Base-by-base conservation (phyloP, 2,797 vertebrate genomes). In the Catamblyrhynchus diadema region DNA sequence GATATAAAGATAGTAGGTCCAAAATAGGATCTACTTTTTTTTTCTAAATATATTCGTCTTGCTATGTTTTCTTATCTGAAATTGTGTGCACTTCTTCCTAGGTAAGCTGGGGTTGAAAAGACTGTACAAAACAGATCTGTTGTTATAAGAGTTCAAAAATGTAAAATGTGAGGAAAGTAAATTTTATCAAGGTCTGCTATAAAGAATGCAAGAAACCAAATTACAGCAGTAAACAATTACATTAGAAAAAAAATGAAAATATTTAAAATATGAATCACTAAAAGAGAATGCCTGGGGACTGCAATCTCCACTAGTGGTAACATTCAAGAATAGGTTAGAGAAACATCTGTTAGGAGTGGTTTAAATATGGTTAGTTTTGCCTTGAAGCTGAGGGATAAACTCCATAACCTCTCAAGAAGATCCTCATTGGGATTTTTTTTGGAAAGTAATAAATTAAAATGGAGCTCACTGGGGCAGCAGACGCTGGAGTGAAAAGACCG, bases 1-100 rank as follows among this genome's bases (percentile, higher is more conserved):
- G 88, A 94, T 94, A 95, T 95, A 95, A 96, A 95, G 66, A 71
- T 90, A 51, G 94, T 94, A 89, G 95, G 70, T 92, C 92, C 93
- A 81, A 93, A 84, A 77, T 62, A 25, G 87, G 95, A 93, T 92
- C 96, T 97, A 81, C 94, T 65, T 51, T 94, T 94, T 81, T 93
- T 93, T 95, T 73, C 84, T 96, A 96, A 96, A 92, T 86, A 78
- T 69, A 83, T 81, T 89, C 74, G 88, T 97, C 74, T 72, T 86
- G 72, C 89, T 92, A 25, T 88, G 73, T 75, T 96, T 97, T 95
- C 47, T 96, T 96, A 72, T 35, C 74, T 89, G 51, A 65, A 81
- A 59, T 69, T 60, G 64, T 53, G 47, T 87, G 86, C 8, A 7
- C 8, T 71, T 81, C 51, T 85, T 94, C 47, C 48, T 72, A 6